These are phyloP conservation scores for Nomia melanderi DNA, from an alignment of 1,140 invertebrate species.

Conservation along the genomic window DNA sequence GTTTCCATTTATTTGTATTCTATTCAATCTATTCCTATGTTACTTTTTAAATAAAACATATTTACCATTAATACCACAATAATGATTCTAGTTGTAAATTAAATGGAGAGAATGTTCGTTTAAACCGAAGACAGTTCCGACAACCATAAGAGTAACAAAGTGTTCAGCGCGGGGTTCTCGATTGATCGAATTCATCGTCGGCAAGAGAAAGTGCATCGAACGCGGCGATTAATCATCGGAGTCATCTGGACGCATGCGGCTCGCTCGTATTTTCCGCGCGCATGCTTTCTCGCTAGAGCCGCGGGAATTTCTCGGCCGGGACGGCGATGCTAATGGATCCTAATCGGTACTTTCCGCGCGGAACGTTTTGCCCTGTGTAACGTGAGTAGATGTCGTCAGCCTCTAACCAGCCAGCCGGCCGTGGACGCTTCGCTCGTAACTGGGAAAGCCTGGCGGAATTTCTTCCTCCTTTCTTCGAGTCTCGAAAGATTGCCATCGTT, in stretches of 20 bases:
- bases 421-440: not conserved
- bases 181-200: not conserved
- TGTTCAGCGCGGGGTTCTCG: not conserved
- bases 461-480: not conserved
- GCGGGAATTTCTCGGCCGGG: constrained; percentile 1
- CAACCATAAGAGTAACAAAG: not conserved
- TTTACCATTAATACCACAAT: no score
- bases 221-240: not conserved
- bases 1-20: no score
- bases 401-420: not conserved
- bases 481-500: no score
- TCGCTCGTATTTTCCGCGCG: not conserved
- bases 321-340: constrained; percentile 5
- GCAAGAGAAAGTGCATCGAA: not conserved
- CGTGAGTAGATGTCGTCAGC: constrained; percentile 3
- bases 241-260: not conserved
- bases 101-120: no score
- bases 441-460: not conserved
- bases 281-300: not conserved
- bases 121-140: no score
- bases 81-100: no score
- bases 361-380: constrained; percentile 1
- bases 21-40: no score
- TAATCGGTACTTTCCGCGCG: constrained; percentile 5
- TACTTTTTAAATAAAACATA: no score